phyloP scores from a whole-genome alignment of 2,113 vertebrate genomes.

The Pygoscelis antarcticus region DNA sequence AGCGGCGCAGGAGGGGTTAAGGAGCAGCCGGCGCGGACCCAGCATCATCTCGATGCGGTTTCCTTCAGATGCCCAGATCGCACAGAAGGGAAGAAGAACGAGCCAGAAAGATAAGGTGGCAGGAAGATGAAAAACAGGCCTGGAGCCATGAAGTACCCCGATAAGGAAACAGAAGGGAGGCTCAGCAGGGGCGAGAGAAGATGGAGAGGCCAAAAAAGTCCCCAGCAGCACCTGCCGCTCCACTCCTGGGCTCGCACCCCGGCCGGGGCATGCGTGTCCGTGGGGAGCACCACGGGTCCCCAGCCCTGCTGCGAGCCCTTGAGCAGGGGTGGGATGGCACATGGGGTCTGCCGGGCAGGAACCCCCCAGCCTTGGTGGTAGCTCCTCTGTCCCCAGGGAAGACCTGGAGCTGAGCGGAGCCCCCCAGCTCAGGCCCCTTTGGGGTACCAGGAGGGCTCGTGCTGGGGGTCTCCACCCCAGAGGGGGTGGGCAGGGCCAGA shows the following conservation, averaged over 20 bases:
- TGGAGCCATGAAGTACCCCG: neutral
- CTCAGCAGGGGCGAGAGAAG: neutral
- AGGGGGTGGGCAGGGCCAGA: no score
- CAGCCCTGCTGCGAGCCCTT: neutral
- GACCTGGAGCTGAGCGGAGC: no score
- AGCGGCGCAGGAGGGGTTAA: neutral
- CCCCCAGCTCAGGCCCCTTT: no score
- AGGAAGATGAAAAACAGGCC: neutral
- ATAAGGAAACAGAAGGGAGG: neutral
- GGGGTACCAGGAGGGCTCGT: neutral
- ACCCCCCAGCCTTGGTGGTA: neutral
- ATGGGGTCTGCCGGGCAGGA: neutral
- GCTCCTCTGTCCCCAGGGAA: neutral
- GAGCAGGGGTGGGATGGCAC: neutral
- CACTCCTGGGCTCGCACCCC: neutral
- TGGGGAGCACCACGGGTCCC: neutral
- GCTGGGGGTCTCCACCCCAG: neutral
- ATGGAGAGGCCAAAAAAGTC: neutral
- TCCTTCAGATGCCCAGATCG: neutral
- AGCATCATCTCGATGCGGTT: neutral
- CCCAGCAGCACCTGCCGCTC: fast-evolving
- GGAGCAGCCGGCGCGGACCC: neutral
- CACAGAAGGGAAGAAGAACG: neutral
- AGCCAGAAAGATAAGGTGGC: neutral
- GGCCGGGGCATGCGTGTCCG: fast-evolving